Evolutionary conservation across 1,140 invertebrate genomes (phyloP).

Genomic region (Achatina immaculata): DNA sequence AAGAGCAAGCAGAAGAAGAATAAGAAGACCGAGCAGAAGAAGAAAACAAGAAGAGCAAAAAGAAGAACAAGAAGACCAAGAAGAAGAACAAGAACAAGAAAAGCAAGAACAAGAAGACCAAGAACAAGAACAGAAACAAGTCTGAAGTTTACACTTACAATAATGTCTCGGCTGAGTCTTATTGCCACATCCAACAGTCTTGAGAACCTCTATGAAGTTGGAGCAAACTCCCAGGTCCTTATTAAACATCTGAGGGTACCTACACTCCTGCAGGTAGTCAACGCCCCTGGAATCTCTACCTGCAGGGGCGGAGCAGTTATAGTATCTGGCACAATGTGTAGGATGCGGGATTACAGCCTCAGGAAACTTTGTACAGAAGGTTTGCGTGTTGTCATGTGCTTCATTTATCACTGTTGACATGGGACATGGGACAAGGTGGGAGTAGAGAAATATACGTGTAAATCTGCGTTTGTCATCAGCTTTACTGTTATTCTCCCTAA

Average conservation of each 20-base stretch:
- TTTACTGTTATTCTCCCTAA: too few species aligned
- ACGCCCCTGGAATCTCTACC: constrained; percentile 37
- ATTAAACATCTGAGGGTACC: constrained; percentile 57
- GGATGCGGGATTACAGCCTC: constrained; percentile 51
- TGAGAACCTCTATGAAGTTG: constrained; percentile 52
- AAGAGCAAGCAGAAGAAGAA: neutral
- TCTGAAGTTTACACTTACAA: constrained; percentile 21
- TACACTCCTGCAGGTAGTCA: constrained; percentile 54
- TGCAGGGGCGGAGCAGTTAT: constrained; percentile 49
- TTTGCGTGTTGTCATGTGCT: constrained; percentile 38
- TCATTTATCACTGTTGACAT: constrained; percentile 39
- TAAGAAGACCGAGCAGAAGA: neutral
- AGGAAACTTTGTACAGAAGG: constrained; percentile 50
- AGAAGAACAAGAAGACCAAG: neutral
- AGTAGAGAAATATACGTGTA: neutral
- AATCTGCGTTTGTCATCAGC: too few species aligned
- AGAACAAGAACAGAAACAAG: neutral
- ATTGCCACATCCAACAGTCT: constrained; percentile 23
- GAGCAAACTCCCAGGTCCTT: constrained; percentile 42
- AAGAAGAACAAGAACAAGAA: neutral
- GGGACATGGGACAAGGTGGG: neutral
- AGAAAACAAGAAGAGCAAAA: too few species aligned
- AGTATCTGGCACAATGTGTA: constrained; percentile 57
- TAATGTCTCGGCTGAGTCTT: constrained; percentile 35
- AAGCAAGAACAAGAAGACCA: neutral